Evolutionary conservation across 2,797 vertebrate genomes (phyloP).

Genomic region (Emys orbicularis): DNA sequence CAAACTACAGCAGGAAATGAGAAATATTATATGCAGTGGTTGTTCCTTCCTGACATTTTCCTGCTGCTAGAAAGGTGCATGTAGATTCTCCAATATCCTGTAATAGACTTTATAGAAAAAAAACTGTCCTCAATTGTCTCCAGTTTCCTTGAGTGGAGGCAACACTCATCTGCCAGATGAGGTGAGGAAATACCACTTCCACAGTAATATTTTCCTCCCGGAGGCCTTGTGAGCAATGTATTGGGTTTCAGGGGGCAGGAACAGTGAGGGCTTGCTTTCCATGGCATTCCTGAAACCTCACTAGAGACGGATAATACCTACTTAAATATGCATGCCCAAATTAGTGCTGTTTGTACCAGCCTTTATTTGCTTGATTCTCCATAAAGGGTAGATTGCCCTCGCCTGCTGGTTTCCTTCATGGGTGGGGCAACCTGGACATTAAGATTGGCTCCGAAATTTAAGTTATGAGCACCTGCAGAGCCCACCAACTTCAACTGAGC

Average conservation of each 20-base stretch:
- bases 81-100: not conserved
- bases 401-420: not conserved
- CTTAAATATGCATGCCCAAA: not conserved
- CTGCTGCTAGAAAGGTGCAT: accelerated
- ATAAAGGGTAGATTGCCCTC: accelerated
- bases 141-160: not conserved
- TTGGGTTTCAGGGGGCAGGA: not conserved
- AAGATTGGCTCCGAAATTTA: not conserved
- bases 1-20: not conserved
- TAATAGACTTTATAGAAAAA: not conserved
- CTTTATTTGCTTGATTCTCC: not conserved
- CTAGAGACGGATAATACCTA: not conserved
- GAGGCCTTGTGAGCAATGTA: not conserved
- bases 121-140: not conserved
- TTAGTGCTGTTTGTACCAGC: not conserved
- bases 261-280: not conserved
- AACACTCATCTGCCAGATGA: not conserved
- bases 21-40: not conserved
- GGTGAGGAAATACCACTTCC: not conserved
- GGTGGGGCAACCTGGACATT: not conserved
- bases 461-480: not conserved
- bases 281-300: accelerated
- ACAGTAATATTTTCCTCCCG: not conserved
- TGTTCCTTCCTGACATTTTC: not conserved
- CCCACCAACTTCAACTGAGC: not conserved